A percentile compares a stretch with the other conserved stretches of the same genome.
Conservation (phyloP, 2,888 invertebrate genomes). For the Aphodius sticticus region DNA sequence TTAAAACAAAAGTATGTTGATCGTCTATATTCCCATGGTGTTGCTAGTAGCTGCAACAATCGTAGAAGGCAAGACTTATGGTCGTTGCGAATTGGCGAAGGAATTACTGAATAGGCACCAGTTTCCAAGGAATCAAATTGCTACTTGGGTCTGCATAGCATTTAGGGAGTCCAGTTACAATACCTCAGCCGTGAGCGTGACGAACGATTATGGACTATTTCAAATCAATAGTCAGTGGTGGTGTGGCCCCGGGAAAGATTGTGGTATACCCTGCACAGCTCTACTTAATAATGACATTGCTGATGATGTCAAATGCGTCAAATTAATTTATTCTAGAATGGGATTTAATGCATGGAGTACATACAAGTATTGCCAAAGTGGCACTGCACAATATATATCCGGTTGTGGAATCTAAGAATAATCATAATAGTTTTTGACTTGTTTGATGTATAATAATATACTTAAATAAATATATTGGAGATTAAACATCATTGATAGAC, state of each 20-base stretch:
- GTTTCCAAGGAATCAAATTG: conserved; percentile 6
- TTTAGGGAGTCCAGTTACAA: not conserved
- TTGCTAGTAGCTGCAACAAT: not conserved
- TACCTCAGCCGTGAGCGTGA: not conserved
- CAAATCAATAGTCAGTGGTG: conserved; percentile 5
- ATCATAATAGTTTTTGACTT: too few species aligned
- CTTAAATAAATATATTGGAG: too few species aligned
- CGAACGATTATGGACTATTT: not conserved
- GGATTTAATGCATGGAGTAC: conserved; percentile 10
- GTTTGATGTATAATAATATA: too few species aligned
- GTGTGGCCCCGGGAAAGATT: conserved; percentile 10
- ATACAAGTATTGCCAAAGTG: not conserved
- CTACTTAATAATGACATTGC: not conserved
- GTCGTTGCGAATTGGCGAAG: conserved; percentile 7
- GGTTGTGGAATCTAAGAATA: not conserved
- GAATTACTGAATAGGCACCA: conserved; percentile 1
- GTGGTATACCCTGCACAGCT: not conserved
- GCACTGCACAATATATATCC: not conserved
- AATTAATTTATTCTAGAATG: not conserved
- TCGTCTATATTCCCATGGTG: not conserved
- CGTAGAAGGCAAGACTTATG: not conserved
- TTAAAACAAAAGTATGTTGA: too few species aligned
- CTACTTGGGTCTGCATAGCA: conserved; percentile 15
- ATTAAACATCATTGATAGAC: too few species aligned
- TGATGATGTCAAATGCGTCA: conserved; percentile 5